A percentile compares a stretch with the other conserved stretches of the same genome.
Evolutionary conservation across 2,888 invertebrate species (phyloP).

Genomic region (Monopis laevigella): DNA sequence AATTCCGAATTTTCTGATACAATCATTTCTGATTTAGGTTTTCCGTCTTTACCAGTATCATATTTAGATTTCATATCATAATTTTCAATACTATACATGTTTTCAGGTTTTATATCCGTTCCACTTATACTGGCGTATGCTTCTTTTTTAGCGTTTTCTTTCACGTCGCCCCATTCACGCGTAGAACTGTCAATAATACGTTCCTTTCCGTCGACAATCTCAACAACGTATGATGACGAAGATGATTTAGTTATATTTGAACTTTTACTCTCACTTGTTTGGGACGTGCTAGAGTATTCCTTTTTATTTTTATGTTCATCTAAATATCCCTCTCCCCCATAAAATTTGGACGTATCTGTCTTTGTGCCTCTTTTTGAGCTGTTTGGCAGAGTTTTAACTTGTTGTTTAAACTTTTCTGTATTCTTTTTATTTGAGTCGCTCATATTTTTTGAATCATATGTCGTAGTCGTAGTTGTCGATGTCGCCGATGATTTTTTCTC

Average conservation of each 20-base stretch:
- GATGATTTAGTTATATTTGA: constrained; percentile 68
- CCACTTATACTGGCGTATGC: constrained; percentile 62
- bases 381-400: constrained; percentile 39
- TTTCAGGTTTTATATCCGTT: constrained; percentile 66
- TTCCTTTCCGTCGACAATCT: constrained; percentile 73
- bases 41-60: constrained; percentile 65
- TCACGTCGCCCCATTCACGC: constrained; percentile 65
- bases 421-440: constrained; percentile 18
- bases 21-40: constrained; percentile 45
- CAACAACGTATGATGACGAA: constrained; percentile 71
- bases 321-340: constrained; percentile 43
- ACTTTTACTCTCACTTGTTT: constrained; percentile 60
- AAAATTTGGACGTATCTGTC: constrained; percentile 46
- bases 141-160: constrained; percentile 58
- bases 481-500: constrained; percentile 22
- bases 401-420: constrained; percentile 28
- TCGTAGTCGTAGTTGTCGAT: constrained; percentile 15
- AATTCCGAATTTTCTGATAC: constrained; percentile 49
- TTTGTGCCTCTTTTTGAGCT: constrained; percentile 34
- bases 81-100: constrained; percentile 59
- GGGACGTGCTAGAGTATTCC: constrained; percentile 45
- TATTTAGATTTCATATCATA: constrained; percentile 64
- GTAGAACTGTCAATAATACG: constrained; percentile 67
- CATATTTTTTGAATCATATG: constrained; percentile 23
- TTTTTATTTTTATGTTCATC: constrained; percentile 41